phyloP scores from a whole-genome alignment of 2,113 vertebrate species.

The Zonotrichia leucophrys region DNA sequence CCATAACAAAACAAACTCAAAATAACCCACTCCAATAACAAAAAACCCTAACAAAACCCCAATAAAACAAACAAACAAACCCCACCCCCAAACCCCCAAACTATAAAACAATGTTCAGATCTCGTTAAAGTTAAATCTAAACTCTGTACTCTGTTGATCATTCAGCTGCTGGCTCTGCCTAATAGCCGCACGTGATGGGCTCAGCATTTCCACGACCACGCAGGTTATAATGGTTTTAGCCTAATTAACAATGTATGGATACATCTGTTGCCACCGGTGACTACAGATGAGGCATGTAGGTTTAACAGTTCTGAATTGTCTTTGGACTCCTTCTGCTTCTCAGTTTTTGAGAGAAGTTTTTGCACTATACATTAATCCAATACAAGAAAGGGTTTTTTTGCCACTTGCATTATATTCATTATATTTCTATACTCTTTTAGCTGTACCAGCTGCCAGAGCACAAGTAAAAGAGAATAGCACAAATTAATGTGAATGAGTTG shows the following conservation, averaged over 20 bases:
- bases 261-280: conserved; percentile 26
- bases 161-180: background rate
- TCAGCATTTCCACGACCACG: background rate
- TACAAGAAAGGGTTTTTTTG: background rate
- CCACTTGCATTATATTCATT: background rate
- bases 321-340: background rate
- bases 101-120: background rate
- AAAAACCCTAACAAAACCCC: background rate
- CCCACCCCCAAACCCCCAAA: accelerated
- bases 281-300: background rate
- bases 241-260: background rate
- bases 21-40: accelerated
- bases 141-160: background rate
- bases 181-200: accelerated
- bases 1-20: background rate
- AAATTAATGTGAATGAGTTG: conserved; percentile 15
- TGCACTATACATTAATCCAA: background rate
- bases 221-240: background rate
- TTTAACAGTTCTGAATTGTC: background rate
- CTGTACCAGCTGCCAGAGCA: background rate
- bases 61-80: background rate
- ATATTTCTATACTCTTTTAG: background rate
- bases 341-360: background rate
- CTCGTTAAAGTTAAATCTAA: background rate
- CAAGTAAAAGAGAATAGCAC: background rate